phyloP scores from a whole-genome alignment of 2,113 vertebrate genomes.

The Oncorhynchus kisutch region DNA sequence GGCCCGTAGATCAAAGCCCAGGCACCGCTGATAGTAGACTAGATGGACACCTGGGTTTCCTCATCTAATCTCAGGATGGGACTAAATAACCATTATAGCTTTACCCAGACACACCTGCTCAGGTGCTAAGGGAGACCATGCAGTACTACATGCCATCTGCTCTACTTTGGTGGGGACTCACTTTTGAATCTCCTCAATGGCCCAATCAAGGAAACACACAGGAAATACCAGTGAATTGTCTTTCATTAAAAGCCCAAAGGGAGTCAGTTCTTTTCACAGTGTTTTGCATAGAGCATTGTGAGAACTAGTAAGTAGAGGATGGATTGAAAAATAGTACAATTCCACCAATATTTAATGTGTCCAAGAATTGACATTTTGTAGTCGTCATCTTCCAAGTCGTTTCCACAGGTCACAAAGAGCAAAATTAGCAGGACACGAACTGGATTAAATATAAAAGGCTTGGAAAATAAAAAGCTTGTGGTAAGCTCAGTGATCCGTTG shows the following conservation, averaged over 20 bases:
- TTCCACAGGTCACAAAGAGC: too few relatives aligned
- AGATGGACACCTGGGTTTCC: too few relatives aligned
- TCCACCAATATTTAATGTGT: too few relatives aligned
- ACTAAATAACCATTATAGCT: neutral
- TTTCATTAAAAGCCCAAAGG: constrained; percentile 15
- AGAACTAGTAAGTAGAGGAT: too few relatives aligned
- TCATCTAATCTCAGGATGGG: neutral
- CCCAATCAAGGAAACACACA: constrained; percentile 44
- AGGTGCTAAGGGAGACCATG: neutral
- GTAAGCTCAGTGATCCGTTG: too few relatives aligned
- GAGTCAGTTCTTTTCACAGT: neutral
- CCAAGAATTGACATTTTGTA: too few relatives aligned
- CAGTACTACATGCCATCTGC: neutral
- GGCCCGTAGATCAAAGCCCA: constrained; percentile 47
- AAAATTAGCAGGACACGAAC: too few relatives aligned
- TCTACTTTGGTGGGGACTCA: neutral
- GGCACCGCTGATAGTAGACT: neutral
- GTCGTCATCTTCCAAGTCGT: too few relatives aligned
- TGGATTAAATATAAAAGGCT: too few relatives aligned
- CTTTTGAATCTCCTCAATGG: constrained; percentile 22
- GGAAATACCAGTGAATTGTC: constrained; percentile 14
- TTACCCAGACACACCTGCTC: neutral
- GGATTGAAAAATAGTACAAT: too few relatives aligned
- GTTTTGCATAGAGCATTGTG: too few relatives aligned
- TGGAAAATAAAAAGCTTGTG: too few relatives aligned